phyloP scores from a whole-genome alignment of 2,797 vertebrate genomes.

The Pyrocephalus nanus region DNA sequence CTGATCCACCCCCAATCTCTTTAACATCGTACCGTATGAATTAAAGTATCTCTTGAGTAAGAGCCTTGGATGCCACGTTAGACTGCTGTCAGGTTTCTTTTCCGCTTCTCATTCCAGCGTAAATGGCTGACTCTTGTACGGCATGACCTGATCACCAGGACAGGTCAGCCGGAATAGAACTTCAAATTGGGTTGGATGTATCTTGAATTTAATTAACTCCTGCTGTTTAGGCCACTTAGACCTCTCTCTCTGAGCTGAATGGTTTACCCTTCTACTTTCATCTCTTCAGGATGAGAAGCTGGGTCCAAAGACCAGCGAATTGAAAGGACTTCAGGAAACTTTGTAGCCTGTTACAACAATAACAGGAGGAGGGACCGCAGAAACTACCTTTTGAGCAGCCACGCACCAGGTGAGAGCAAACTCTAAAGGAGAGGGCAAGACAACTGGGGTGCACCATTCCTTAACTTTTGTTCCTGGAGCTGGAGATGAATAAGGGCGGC shows the following conservation, averaged over 20 bases:
- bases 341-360: slow-evolving; percentile 27
- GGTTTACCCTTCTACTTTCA: slow-evolving; percentile 54
- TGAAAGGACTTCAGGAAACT: slow-evolving; percentile 52
- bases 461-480: slow-evolving; percentile 18
- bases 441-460: not conserved
- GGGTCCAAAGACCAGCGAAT: not conserved
- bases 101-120: not conserved
- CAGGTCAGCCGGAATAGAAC: slow-evolving; percentile 48
- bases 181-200: slow-evolving; percentile 51
- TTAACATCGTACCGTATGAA: not conserved
- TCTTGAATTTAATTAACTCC: slow-evolving; percentile 58
- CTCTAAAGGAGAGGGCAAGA: slow-evolving; percentile 33
- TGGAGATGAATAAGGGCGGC: slow-evolving; percentile 1
- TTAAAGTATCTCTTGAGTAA: not conserved
- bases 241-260: slow-evolving; percentile 24
- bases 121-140: not conserved
- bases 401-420: not conserved
- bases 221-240: slow-evolving; percentile 33
- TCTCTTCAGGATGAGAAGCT: slow-evolving; percentile 33
- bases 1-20: not conserved
- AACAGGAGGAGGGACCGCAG: not conserved
- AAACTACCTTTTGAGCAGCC: slow-evolving; percentile 31
- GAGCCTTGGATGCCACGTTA: not conserved
- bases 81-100: slow-evolving; percentile 1
- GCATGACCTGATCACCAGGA: slow-evolving; percentile 48